Percentiles rank a stretch among this genome's conserved stretches.
Evolutionary conservation across 1,140 invertebrate genomes (phyloP).

Genomic region (Drosophila lowei): DNA sequence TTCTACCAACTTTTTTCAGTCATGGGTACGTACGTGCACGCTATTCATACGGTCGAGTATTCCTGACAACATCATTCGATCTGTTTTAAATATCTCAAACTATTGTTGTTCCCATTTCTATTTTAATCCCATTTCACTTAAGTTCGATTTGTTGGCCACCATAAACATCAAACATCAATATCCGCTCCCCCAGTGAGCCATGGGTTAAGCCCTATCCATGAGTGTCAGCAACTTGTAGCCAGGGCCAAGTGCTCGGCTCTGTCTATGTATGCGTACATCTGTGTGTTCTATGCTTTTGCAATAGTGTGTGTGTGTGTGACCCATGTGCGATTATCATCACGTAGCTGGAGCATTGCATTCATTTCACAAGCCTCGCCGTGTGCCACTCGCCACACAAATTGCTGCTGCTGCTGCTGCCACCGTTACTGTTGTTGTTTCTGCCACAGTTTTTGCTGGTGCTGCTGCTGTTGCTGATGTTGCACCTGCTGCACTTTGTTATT

Average conservation of each 20-base stretch:
- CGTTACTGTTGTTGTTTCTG: not conserved
- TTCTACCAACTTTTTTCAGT: too few relatives aligned
- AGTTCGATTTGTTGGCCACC: not conserved
- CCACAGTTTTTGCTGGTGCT: not conserved
- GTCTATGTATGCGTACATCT: not conserved
- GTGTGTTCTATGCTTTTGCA: not conserved
- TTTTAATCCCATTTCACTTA: too few relatives aligned
- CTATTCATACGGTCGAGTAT: too few relatives aligned
- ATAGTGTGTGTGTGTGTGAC: constrained; percentile 8
- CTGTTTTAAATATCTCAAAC: too few relatives aligned
- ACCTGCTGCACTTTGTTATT: constrained; percentile 8
- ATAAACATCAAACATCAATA: constrained; percentile 46
- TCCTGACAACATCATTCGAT: too few relatives aligned
- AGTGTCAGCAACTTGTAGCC: constrained; percentile 42
- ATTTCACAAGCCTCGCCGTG: constrained; percentile 47
- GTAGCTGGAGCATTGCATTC: constrained; percentile 56
- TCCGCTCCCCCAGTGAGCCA: constrained; percentile 18
- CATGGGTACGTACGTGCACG: too few relatives aligned
- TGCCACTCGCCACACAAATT: constrained; percentile 44
- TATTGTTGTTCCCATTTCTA: too few relatives aligned
- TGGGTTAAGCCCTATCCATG: constrained; percentile 43
- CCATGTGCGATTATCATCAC: constrained; percentile 66
- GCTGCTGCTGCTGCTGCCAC: constrained; percentile 16
- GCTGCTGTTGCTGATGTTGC: not conserved
- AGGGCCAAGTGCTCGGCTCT: constrained; percentile 22